A percentile compares a stretch with the other conserved stretches of the same genome.
phyloP scores from a whole-genome alignment of 2,113 vertebrate species.

The Parus major region DNA sequence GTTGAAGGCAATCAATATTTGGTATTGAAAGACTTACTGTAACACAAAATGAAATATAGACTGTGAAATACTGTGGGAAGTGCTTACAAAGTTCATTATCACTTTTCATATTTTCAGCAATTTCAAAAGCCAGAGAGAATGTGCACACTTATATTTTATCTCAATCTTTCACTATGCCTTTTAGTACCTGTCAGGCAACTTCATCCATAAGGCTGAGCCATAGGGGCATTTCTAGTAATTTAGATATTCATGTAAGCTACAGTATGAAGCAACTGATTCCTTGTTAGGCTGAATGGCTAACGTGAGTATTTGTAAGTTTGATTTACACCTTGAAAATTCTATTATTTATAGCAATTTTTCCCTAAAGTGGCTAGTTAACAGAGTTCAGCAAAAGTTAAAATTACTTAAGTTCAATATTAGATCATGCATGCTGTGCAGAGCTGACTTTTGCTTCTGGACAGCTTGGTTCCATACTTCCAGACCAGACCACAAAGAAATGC shows the following conservation, averaged over 20 bases:
- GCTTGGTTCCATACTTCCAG: neutral
- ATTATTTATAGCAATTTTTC: conserved; percentile 50
- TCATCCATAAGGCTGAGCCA: neutral
- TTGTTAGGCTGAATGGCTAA: neutral
- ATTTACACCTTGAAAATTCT: conserved; percentile 35
- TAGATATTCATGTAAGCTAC: conserved; percentile 11
- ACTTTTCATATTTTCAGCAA: conserved; percentile 36
- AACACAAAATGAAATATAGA: neutral
- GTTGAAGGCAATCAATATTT: no score
- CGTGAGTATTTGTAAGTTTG: neutral
- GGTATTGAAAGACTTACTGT: neutral
- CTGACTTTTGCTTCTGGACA: neutral
- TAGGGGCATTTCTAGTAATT: neutral
- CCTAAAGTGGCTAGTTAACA: neutral
- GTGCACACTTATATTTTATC: neutral
- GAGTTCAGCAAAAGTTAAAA: conserved; percentile 44
- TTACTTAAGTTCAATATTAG: neutral
- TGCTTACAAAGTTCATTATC: conserved; percentile 22
- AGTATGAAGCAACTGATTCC: neutral
- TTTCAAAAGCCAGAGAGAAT: neutral
- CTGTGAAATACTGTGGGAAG: neutral
- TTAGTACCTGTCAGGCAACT: neutral
- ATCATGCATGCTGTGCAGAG: neutral
- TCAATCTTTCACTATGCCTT: neutral
- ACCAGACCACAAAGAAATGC: neutral